Conservation (phyloP, 2,113 vertebrate genomes). For the Aythya baeri region DNA sequence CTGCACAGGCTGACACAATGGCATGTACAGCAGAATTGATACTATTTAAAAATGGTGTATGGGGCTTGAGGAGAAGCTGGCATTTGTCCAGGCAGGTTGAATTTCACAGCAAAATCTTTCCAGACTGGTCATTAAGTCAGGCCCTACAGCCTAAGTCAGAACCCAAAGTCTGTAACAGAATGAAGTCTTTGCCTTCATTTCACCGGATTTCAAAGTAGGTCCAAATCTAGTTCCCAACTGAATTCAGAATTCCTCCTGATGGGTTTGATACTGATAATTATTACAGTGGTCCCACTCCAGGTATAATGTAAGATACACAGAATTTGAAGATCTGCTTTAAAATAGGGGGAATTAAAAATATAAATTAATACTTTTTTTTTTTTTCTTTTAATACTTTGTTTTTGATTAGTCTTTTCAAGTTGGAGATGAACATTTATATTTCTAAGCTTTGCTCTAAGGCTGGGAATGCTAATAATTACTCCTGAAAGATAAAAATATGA, state of each 20-base stretch:
- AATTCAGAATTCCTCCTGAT: neutral
- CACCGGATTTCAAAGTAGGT: neutral
- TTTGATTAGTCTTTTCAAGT: slow-evolving; percentile 8
- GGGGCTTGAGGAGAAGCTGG: neutral
- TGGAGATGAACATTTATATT: neutral
- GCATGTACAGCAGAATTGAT: neutral
- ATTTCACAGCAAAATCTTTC: neutral
- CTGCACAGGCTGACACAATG: neutral
- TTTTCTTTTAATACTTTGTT: neutral
- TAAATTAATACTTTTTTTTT: neutral
- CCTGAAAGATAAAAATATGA: slow-evolving; percentile 37
- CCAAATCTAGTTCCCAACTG: neutral
- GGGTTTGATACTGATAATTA: neutral
- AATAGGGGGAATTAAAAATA: neutral
- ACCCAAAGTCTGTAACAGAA: neutral
- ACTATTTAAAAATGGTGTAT: fast-evolving
- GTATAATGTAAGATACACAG: neutral
- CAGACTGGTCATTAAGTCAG: neutral
- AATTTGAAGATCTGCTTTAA: neutral
- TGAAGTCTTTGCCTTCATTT: neutral
- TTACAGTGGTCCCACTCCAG: neutral
- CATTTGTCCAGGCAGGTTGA: neutral
- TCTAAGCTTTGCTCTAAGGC: neutral
- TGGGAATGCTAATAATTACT: slow-evolving; percentile 13
- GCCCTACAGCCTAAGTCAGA: neutral